These are phyloP conservation scores for Hydroisotoma schaefferi DNA, from an alignment of 2,888 invertebrate genomes.

Conservation along the genomic window DNA sequence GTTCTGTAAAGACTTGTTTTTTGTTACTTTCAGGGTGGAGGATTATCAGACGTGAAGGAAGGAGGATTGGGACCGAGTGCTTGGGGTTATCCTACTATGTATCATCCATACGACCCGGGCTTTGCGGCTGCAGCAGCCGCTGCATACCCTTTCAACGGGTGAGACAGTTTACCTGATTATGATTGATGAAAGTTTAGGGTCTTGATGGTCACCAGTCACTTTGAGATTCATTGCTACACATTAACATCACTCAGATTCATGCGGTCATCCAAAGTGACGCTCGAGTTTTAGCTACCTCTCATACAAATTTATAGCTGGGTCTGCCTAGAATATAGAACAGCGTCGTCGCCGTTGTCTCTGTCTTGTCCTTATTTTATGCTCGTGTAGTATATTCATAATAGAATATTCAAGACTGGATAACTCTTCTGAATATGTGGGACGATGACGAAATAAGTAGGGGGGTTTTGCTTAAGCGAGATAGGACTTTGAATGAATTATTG, in stretches of 20 bases:
- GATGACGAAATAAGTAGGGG: neutral
- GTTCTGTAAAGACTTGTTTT: constrained; percentile 5
- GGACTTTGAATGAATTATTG: constrained; percentile 27
- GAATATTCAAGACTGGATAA: neutral
- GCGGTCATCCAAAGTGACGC: neutral
- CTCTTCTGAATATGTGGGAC: too few species aligned
- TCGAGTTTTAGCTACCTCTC: neutral
- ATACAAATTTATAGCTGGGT: too few species aligned
- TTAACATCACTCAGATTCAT: neutral
- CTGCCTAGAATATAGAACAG: too few species aligned
- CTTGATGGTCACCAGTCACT: constrained; percentile 9
- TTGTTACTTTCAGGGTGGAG: constrained; percentile 37
- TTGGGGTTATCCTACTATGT: constrained; percentile 87
- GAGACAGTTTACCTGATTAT: constrained; percentile 52
- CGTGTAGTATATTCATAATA: neutral
- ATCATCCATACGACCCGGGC: constrained; percentile 78
- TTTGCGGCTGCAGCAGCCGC: constrained; percentile 55
- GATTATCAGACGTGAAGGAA: constrained; percentile 54
- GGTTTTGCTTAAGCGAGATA: neutral
- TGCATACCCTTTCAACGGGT: constrained; percentile 93
- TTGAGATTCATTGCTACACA: constrained; percentile 5
- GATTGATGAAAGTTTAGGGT: constrained; percentile 38
- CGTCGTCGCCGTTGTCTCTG: too few species aligned
- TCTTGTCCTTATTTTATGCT: neutral
- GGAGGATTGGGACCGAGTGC: constrained; percentile 66